Evolutionary conservation across 2,797 vertebrate genomes (phyloP), one percentile per base, ranked within the genome.

Genomic region (Falco columbarius): DNA sequence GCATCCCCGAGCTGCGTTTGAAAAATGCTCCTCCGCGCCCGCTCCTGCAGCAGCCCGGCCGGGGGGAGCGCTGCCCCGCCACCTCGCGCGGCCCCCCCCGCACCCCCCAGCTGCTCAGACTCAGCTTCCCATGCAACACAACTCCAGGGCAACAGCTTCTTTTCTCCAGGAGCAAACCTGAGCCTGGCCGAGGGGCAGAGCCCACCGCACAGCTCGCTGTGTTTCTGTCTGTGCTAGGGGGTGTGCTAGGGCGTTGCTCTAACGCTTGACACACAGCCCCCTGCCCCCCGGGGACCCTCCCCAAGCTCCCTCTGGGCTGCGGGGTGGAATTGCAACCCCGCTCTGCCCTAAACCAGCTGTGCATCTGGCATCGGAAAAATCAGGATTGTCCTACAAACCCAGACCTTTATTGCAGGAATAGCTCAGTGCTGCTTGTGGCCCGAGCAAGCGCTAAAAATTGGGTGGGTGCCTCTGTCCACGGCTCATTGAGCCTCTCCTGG

Each of bases 21-120:
- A 97, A 97, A 95, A 97, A 97, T 89, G 96, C 96, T 97, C 7
- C 51, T 74, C 38, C 2, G 62, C 55, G 86, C 83, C 76, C 75
- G 75, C 66, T 46, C 68, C 82, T 10, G 23, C 63, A 4, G 74
- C 89, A 85, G 91, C 79, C 7, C 27, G 4, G 77, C 67, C 4
- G 9, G 3, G 22, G 80, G 68, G 14, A 74, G 56, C 3, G 14
- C 18, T 21, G 76, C n/a, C 83, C 49, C 26, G 63, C 47, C 2
- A 10, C 46, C 54, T 7, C 30, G 1, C 1, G 9, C 59, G 2
- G 68, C n/a, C 3, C n/a, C 32, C 44, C 54, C 6, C 15, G 3
- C 1, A 17, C 11, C 24, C 42, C 34, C 5, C 3, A 4, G 1
- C 58, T 18, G 55, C 47, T 15, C 42, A 2, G 7, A 34, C 46